Conservation (phyloP, 2,797 vertebrate species). For the Xerus rutilus region DNA sequence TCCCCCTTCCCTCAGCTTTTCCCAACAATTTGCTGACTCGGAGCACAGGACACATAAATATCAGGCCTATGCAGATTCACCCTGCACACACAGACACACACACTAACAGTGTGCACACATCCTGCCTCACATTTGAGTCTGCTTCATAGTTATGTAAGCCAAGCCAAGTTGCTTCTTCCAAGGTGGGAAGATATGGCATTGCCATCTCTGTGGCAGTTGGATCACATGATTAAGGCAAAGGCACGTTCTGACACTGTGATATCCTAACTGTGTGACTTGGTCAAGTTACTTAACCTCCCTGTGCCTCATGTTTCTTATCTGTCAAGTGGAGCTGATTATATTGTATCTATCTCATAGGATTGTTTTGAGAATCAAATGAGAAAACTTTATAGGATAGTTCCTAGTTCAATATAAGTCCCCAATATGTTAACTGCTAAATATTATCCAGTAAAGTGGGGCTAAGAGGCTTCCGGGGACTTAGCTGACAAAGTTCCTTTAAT, state of each 20-base stretch:
- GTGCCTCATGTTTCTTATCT: not conserved
- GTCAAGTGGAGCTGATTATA: not conserved
- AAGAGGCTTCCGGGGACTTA: not conserved
- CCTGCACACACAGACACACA: fast-evolving
- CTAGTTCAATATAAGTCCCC: not conserved
- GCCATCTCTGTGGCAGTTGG: not conserved
- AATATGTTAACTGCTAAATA: not conserved
- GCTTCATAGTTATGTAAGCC: not conserved
- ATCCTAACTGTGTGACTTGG: not conserved
- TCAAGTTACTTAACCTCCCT: not conserved
- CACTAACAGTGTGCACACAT: not conserved
- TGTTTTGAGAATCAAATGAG: conserved; percentile 1
- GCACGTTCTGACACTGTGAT: not conserved
- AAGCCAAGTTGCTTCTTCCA: conserved; percentile 19
- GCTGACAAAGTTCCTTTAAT: not conserved
- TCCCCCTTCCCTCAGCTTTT: not conserved
- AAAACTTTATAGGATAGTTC: not conserved
- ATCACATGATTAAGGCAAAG: not conserved
- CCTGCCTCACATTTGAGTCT: not conserved
- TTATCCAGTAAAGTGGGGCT: not conserved
- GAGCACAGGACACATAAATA: not conserved
- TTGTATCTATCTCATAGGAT: not conserved
- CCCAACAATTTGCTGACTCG: not conserved
- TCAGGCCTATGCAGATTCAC: not conserved
- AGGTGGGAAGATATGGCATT: not conserved